These are phyloP conservation scores for Apamea sordens DNA, from an alignment of 2,888 invertebrate species.

Conservation along the genomic window DNA sequence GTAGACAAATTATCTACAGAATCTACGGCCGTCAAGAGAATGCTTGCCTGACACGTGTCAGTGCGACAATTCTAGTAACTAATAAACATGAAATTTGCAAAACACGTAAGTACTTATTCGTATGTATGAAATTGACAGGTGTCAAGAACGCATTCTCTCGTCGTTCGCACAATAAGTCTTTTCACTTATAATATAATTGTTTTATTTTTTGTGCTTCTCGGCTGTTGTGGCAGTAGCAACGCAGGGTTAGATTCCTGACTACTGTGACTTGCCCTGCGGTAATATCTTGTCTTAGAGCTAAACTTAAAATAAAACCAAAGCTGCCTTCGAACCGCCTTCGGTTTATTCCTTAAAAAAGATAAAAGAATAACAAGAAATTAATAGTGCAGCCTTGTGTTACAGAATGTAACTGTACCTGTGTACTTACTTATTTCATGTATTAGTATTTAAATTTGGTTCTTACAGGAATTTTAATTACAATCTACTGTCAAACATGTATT, in stretches of 20 bases:
- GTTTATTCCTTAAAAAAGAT: background rate
- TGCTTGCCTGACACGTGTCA: too few species aligned
- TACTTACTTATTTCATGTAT: background rate
- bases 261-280: background rate
- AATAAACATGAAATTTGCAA: too few species aligned
- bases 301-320: background rate
- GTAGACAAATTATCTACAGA: too few species aligned
- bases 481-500: constrained; percentile 27
- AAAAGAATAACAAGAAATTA: background rate
- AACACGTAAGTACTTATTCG: too few species aligned
- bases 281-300: background rate
- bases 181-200: too few species aligned
- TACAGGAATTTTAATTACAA: constrained; percentile 29
- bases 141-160: too few species aligned
- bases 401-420: background rate
- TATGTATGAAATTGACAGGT: too few species aligned
- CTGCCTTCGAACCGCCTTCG: background rate
- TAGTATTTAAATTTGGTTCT: background rate
- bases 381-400: too few species aligned
- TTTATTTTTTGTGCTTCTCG: background rate
- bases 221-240: background rate
- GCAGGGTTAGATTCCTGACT: background rate
- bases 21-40: too few species aligned
- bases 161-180: too few species aligned
- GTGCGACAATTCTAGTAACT: too few species aligned